Conservation (phyloP, 2,113 vertebrate species). For the Hassar affinis region DNA sequence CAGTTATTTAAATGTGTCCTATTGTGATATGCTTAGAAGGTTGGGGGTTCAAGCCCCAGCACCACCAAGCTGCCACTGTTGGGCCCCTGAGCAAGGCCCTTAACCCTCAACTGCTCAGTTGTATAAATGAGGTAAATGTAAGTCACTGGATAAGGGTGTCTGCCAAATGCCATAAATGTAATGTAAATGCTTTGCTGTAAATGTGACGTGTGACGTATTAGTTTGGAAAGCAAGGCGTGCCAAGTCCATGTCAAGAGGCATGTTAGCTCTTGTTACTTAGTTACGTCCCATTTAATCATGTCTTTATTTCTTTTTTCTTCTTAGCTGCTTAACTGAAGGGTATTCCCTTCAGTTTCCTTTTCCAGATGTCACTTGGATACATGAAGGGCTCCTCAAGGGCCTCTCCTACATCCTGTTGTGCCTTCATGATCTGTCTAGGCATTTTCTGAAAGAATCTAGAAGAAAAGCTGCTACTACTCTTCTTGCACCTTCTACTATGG, state of each 20-base stretch:
- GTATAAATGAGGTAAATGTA: too few relatives aligned
- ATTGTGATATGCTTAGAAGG: too few relatives aligned
- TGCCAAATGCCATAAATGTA: too few relatives aligned
- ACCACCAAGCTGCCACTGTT: too few relatives aligned
- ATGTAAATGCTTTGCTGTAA: not conserved
- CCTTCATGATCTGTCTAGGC: not conserved
- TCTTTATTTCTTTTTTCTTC: not conserved
- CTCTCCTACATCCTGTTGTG: not conserved
- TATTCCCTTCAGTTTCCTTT: slow-evolving; percentile 60
- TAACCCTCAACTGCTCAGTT: too few relatives aligned
- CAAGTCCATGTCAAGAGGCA: not conserved
- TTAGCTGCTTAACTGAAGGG: too few relatives aligned
- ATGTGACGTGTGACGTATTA: not conserved
- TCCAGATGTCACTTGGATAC: slow-evolving; percentile 19
- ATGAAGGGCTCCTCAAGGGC: slow-evolving; percentile 47
- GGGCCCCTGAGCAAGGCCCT: too few relatives aligned
- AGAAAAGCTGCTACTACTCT: not conserved
- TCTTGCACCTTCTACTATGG: too few relatives aligned
- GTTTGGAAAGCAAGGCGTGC: not conserved
- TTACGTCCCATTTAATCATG: not conserved
- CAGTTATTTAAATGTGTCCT: not conserved
- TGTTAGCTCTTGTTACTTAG: not conserved
- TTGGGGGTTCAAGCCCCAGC: too few relatives aligned
- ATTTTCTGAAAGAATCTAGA: not conserved
- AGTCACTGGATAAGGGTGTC: too few relatives aligned